phyloP scores from a whole-genome alignment of 2,888 invertebrate species.

The Apamea monoglypha region DNA sequence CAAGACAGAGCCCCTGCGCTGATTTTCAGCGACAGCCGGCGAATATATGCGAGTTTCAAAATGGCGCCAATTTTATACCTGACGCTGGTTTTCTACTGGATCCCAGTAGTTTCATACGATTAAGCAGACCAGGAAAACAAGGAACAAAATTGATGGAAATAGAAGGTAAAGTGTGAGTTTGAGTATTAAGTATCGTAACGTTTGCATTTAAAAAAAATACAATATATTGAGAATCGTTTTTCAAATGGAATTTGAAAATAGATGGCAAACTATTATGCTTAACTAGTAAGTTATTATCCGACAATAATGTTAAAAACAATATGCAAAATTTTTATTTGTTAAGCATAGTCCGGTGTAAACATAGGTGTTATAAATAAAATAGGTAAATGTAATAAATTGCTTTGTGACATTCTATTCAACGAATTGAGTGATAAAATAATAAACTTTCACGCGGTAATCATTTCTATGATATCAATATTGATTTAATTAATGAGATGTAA shows the following conservation, averaged over 20 bases:
- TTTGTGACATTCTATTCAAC: neutral
- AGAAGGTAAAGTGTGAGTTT: neutral
- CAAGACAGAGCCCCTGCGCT: no score
- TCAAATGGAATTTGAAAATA: neutral
- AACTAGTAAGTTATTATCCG: neutral
- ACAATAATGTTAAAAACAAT: neutral
- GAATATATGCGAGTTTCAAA: neutral
- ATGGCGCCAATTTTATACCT: neutral
- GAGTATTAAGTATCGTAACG: neutral
- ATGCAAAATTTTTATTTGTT: neutral
- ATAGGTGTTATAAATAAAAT: no score
- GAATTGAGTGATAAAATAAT: neutral
- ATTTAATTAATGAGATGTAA: slow-evolving; percentile 41
- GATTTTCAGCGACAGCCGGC: no score
- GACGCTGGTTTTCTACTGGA: neutral
- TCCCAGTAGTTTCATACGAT: neutral
- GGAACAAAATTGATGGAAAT: neutral
- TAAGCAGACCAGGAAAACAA: neutral
- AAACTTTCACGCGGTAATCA: neutral
- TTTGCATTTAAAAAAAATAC: neutral
- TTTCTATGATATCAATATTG: slow-evolving; percentile 8
- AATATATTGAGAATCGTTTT: neutral
- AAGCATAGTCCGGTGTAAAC: no score
- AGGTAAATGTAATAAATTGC: no score
- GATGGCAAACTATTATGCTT: neutral